These are phyloP conservation scores for Galbula dea DNA, from an alignment of 2,113 vertebrate species.

Conservation along the genomic window DNA sequence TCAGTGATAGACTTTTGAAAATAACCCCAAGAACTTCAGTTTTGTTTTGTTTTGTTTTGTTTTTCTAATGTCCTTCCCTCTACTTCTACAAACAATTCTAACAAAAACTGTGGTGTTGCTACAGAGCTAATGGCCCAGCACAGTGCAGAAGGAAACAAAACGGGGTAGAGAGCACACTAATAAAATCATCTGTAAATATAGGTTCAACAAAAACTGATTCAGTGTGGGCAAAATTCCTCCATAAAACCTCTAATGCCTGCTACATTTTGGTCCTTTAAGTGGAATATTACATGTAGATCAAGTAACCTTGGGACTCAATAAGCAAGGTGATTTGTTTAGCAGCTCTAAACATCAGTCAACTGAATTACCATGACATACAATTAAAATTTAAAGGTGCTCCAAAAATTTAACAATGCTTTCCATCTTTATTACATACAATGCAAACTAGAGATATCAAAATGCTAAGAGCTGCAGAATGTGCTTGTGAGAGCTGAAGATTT, in stretches of 20 bases:
- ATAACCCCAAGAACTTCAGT: neutral
- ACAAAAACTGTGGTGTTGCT: neutral
- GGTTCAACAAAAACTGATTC: neutral
- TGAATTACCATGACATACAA: neutral
- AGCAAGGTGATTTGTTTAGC: neutral
- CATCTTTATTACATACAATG: neutral
- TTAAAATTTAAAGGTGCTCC: neutral
- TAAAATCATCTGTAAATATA: neutral
- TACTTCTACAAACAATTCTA: neutral
- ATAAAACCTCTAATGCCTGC: neutral
- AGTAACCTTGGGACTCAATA: neutral
- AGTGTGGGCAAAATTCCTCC: neutral
- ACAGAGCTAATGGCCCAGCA: neutral
- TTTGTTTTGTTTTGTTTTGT: neutral
- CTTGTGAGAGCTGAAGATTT: neutral
- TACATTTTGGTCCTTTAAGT: neutral
- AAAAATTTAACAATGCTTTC: neutral
- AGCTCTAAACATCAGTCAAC: neutral
- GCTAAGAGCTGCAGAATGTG: neutral
- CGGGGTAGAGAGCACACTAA: neutral
- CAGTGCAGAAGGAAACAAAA: neutral
- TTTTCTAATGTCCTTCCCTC: neutral
- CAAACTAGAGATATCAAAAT: neutral
- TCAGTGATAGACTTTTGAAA: neutral
- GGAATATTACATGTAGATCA: neutral